Conservation (phyloP, 2,888 invertebrate species). For the Eilema sororculum region DNA sequence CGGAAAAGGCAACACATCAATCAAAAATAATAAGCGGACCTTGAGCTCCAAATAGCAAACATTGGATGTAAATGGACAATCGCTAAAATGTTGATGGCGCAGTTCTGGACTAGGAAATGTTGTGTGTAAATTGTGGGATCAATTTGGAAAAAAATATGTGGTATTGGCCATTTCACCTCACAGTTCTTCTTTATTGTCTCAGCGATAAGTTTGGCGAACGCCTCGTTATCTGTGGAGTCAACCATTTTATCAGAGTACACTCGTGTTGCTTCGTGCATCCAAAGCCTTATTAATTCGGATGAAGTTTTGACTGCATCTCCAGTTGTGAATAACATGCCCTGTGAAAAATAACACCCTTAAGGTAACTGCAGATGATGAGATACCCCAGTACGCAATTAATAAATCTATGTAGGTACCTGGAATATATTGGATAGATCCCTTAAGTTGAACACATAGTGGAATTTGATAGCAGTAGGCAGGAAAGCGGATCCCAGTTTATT, state of each 20-base stretch:
- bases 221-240: conserved; percentile 91
- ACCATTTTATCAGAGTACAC: conserved; percentile 97
- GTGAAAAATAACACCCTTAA: conserved; percentile 15
- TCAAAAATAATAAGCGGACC: too few species aligned
- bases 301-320: conserved; percentile 91
- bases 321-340: conserved; percentile 95
- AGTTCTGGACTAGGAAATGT: too few species aligned
- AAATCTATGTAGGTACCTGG: conserved; percentile 87
- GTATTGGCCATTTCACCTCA: conserved; percentile 75
- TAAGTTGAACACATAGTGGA: conserved; percentile 97
- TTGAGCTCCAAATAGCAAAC: too few species aligned
- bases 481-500: conserved; percentile 91
- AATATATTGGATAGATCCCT: conserved; percentile 97
- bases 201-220: conserved; percentile 90
- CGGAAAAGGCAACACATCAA: too few species aligned
- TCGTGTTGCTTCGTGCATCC: conserved; percentile 96
- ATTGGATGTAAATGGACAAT: too few species aligned
- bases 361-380: too few species aligned
- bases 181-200: conserved; percentile 94
- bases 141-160: too few species aligned
- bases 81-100: too few species aligned
- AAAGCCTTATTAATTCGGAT: conserved; percentile 92
- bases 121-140: too few species aligned
- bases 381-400: background rate
- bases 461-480: conserved; percentile 97